A percentile compares a stretch with the other conserved stretches of the same genome.
Conservation (phyloP, 1,140 invertebrate species). For the Drosophila fuyamai region DNA sequence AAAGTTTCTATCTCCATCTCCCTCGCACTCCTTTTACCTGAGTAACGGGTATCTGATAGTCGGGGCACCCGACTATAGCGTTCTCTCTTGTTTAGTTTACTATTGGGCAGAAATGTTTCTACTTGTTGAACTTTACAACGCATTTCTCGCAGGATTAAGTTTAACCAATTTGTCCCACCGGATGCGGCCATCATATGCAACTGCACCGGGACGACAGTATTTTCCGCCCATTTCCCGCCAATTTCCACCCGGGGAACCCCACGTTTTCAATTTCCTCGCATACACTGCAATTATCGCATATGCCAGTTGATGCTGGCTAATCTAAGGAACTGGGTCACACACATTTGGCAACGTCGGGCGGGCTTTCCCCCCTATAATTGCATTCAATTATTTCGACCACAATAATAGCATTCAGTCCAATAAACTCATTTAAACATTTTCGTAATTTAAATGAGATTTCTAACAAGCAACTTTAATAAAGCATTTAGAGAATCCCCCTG, state of each 20-base stretch:
- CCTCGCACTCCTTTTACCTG: no score
- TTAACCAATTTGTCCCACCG: slow-evolving; percentile 29
- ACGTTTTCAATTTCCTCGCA: slow-evolving; percentile 67
- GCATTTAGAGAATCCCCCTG: background rate
- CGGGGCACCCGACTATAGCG: no score
- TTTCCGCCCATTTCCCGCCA: slow-evolving; percentile 37
- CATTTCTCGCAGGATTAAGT: slow-evolving; percentile 29
- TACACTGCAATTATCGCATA: slow-evolving; percentile 71
- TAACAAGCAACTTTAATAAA: slow-evolving; percentile 2
- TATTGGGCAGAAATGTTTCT: background rate
- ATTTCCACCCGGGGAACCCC: slow-evolving; percentile 8
- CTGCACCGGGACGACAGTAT: slow-evolving; percentile 33
- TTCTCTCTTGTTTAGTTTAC: no score
- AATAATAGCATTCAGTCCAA: slow-evolving; percentile 8
- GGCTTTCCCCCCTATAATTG: slow-evolving; percentile 52
- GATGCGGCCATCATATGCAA: slow-evolving; percentile 44
- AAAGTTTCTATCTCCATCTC: no score
- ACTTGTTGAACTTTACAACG: background rate
- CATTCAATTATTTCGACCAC: slow-evolving; percentile 65
- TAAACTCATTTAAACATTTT: slow-evolving; percentile 67
- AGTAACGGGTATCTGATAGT: no score
- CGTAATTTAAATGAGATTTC: slow-evolving; percentile 66
- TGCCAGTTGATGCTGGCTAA: slow-evolving; percentile 39
- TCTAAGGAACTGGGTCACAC: slow-evolving; percentile 67
- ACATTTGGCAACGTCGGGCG: slow-evolving; percentile 30